Percentiles rank a stretch among this genome's conserved stretches.
phyloP scores from a whole-genome alignment of 2,113 vertebrate species.

The Protobothrops mucrosquamatus region DNA sequence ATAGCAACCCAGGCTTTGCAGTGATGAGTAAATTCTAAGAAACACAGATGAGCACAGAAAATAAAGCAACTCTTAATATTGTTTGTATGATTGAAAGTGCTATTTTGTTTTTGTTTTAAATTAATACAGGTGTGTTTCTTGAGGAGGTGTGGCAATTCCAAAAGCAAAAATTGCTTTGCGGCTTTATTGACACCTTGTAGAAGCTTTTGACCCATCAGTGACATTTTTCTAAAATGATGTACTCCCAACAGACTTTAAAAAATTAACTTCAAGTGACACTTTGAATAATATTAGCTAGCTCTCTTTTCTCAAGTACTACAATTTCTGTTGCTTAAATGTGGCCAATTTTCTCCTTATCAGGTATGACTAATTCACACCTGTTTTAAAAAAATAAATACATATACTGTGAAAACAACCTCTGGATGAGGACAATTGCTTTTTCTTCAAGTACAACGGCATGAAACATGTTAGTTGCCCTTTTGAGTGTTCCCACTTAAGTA shows the following conservation, averaged over 20 bases:
- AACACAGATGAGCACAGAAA: background rate
- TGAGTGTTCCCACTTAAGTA: background rate
- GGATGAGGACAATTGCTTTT: constrained; percentile 31
- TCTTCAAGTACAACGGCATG: background rate
- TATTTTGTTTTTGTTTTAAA: background rate
- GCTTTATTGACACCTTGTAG: background rate
- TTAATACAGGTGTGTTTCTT: background rate
- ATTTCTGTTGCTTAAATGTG: constrained; percentile 49
- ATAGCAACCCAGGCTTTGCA: background rate
- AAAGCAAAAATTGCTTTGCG: constrained; percentile 16
- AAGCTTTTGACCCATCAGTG: constrained; percentile 27
- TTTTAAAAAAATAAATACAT: constrained; percentile 13
- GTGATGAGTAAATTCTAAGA: background rate
- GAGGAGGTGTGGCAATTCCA: background rate
- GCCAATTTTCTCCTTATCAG: constrained; percentile 33
- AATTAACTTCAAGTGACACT: constrained; percentile 53
- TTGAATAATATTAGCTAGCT: constrained; percentile 44
- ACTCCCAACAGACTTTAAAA: constrained; percentile 15
- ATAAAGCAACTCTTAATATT: background rate
- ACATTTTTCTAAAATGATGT: constrained; percentile 23
- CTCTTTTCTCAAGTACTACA: constrained; percentile 44
- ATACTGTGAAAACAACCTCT: constrained; percentile 24
- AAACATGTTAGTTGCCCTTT: background rate
- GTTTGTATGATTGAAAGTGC: background rate
- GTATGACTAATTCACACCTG: constrained; percentile 44